Conservation (phyloP, 2,888 invertebrate genomes). For the Danaus chrysippus region DNA sequence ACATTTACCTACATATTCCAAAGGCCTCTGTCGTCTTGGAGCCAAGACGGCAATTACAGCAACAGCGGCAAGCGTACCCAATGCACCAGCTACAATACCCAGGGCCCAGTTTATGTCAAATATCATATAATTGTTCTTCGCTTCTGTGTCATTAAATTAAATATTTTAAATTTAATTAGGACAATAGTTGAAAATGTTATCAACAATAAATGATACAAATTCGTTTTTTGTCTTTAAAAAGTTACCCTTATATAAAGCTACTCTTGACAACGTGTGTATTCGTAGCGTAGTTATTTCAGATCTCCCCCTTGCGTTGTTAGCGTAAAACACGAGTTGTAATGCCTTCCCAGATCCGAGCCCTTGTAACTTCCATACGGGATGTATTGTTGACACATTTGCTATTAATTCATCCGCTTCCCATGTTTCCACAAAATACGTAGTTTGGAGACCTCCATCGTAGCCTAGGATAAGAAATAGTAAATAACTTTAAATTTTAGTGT, state of each 20-base stretch:
- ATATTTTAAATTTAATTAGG: no score
- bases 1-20: constrained; percentile 68
- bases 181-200: no score
- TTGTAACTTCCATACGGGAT: constrained; percentile 86
- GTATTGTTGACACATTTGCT: constrained; percentile 84
- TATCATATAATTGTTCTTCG: constrained; percentile 45
- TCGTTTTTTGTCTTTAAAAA: neutral
- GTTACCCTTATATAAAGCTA: constrained; percentile 67
- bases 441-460: constrained; percentile 88
- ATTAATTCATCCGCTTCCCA: constrained; percentile 80
- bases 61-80: constrained; percentile 83
- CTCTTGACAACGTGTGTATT: constrained; percentile 59
- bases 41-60: constrained; percentile 81
- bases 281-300: constrained; percentile 82
- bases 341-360: constrained; percentile 88
- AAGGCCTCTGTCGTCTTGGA: constrained; percentile 74
- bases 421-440: constrained; percentile 86
- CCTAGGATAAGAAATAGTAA: constrained; percentile 51
- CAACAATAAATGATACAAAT: no score
- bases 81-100: constrained; percentile 84
- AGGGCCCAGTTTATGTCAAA: constrained; percentile 66
- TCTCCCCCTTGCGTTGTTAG: constrained; percentile 89
- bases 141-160: constrained; percentile 42
- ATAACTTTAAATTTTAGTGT: constrained; percentile 16
- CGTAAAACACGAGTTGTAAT: constrained; percentile 88